Conservation (phyloP, 2,797 vertebrate genomes). For the Gymnoscopelus microlampas region DNA sequence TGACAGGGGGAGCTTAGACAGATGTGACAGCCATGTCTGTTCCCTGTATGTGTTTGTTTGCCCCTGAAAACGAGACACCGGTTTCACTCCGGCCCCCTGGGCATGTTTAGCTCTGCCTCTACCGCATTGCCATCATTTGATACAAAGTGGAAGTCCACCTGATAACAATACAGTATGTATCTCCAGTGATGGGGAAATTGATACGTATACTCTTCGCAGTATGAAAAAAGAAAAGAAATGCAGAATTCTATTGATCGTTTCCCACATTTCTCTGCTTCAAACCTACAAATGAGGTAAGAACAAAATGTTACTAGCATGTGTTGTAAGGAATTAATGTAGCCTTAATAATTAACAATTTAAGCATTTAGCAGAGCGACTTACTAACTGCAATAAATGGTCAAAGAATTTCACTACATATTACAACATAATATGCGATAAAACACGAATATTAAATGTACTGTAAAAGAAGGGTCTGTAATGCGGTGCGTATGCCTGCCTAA, state of each 20-base stretch:
- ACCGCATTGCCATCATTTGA: constrained; percentile 72
- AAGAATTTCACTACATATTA: constrained; percentile 25
- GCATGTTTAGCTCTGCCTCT: constrained; percentile 78
- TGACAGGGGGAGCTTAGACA: constrained; percentile 76
- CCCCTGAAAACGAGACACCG: constrained; percentile 80
- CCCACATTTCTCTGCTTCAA: constrained; percentile 32
- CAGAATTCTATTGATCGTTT: constrained; percentile 40
- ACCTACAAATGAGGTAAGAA: constrained; percentile 12
- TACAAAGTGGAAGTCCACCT: constrained; percentile 73
- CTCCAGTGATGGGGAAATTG: constrained; percentile 61
- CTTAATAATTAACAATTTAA: constrained; percentile 2
- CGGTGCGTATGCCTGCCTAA: constrained; percentile 54
- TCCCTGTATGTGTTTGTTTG: constrained; percentile 81
- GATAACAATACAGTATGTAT: constrained; percentile 67
- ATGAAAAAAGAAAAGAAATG: constrained; percentile 18
- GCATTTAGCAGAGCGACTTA: too few species aligned
- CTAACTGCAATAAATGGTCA: constrained; percentile 19
- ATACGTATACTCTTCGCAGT: constrained; percentile 50
- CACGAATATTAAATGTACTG: constrained; percentile 17
- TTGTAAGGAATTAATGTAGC: constrained; percentile 8
- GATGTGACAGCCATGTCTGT: constrained; percentile 85
- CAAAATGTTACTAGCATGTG: constrained; percentile 7
- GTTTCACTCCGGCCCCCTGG: constrained; percentile 76
- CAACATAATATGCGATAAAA: constrained; percentile 29
- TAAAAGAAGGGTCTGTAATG: constrained; percentile 37